These are phyloP conservation scores for Nettapus auritus DNA, from an alignment of 2,113 vertebrate genomes.

Conservation along the genomic window DNA sequence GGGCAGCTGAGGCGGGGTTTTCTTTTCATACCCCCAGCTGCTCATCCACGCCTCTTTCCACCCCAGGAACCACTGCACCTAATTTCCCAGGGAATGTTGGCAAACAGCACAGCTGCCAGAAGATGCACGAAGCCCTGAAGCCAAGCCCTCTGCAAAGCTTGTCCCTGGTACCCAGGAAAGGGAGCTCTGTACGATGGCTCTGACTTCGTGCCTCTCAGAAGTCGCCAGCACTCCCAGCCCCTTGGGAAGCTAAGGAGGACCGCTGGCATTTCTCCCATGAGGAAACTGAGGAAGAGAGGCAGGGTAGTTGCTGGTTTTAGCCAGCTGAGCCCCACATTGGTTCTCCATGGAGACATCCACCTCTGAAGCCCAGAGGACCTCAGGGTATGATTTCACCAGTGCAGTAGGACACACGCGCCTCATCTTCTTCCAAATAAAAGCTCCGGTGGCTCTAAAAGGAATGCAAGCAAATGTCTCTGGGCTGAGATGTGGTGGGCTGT, in stretches of 20 bases:
- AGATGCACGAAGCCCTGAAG: too few relatives aligned
- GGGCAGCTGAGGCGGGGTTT: not conserved
- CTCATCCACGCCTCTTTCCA: not conserved
- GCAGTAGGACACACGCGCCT: not conserved
- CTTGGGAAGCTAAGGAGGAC: not conserved
- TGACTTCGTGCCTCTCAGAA: not conserved
- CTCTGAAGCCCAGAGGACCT: not conserved
- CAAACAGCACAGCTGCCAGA: too few relatives aligned
- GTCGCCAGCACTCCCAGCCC: not conserved
- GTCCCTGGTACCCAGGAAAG: not conserved
- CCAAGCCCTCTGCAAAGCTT: not conserved
- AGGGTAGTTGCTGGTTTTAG: not conserved
- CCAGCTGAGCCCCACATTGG: not conserved
- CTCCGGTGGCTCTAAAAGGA: not conserved
- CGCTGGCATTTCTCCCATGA: not conserved
- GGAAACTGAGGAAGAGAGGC: not conserved
- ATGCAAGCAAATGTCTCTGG: not conserved
- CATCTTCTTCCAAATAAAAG: not conserved
- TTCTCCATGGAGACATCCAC: too few relatives aligned
- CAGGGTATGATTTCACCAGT: not conserved
- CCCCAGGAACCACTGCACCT: not conserved
- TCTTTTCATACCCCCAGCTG: not conserved
- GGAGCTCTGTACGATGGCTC: not conserved
- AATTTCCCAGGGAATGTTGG: not conserved
- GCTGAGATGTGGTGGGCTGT: rapidly evolving